Base-by-base conservation (phyloP, 2,888 invertebrate genomes). In the Beris morrisii region DNA sequence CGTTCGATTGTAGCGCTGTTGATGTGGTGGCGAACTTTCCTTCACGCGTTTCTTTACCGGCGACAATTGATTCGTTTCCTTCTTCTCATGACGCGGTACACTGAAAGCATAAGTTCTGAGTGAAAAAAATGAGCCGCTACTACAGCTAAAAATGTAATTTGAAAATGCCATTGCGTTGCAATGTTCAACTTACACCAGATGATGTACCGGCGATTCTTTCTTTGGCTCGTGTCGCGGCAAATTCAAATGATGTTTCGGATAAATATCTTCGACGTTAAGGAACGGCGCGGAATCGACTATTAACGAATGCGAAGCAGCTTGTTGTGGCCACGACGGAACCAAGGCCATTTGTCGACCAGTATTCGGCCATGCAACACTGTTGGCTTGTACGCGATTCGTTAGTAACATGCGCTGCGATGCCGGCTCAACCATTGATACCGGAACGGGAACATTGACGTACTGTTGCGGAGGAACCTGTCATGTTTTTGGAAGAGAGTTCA, bases 1-100 rank as follows among this genome's bases (percentile, higher is more conserved):
- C 48, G 79, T 73, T 57, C 80, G 78, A 73, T 79, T 80, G 67
- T 80, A 80, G 45, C 80, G 79, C 72, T 81, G 81, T 73, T 80
- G 81, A 68, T 88, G 87, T 50, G 93, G 95, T 30, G 96, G 96
- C 30, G 95, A 93, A 75, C 93, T 95, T 78, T 97, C 97, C 80
- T 97, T 97, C 52, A 97, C 96, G 15, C 97, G 87, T 79, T 97
- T 97, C 84, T 97, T 97, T 31, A 97, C 96, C 2, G 97, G 97
- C 74, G 95, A 96, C 74, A 97, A 82, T 78, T 96, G 96, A 66
- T 92, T 91, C 66, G 91, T 89, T 77, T 90, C 90, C 79, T 94
- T 93, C 79, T 93, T 93, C 76, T 91, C 88, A 73, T 86, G 81
- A 55, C 81, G 79, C 69, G 81, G 81, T 72, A 80, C 80, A 73